phyloP scores from a whole-genome alignment of 1,140 invertebrate genomes.

The Aethina tumida region DNA sequence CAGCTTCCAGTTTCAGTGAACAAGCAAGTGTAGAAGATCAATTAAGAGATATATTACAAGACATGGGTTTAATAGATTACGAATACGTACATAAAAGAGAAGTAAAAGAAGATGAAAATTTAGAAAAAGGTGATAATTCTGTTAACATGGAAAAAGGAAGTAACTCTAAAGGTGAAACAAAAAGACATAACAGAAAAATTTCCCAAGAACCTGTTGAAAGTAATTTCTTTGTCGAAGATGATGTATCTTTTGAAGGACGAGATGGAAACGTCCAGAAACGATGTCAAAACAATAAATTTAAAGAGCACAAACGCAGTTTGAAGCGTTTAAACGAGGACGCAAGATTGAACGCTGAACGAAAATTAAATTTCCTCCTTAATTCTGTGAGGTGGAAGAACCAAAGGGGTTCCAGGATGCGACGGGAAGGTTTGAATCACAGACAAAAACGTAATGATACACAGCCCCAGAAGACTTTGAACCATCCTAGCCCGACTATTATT shows the following conservation, averaged over 20 bases:
- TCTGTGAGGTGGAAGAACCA: background rate
- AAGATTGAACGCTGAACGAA: too few relatives aligned
- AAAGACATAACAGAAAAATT: background rate
- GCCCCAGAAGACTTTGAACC: background rate
- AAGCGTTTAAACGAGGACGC: too few relatives aligned
- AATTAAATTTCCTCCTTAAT: background rate
- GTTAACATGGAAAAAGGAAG: constrained; percentile 18
- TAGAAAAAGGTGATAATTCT: constrained; percentile 25
- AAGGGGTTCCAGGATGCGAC: background rate
- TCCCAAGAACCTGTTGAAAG: background rate
- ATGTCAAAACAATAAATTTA: constrained; percentile 2
- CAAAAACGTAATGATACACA: background rate
- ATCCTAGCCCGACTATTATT: background rate
- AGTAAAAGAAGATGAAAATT: constrained; percentile 25
- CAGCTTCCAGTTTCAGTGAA: constrained; percentile 3
- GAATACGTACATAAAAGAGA: constrained; percentile 14
- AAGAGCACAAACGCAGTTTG: background rate
- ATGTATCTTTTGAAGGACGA: background rate
- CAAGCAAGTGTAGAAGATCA: constrained; percentile 22
- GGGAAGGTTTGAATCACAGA: background rate
- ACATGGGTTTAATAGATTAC: constrained; percentile 28
- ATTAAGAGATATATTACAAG: constrained; percentile 24
- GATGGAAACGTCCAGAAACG: background rate
- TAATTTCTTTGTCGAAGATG: too few relatives aligned
- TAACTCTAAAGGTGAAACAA: constrained; percentile 7